Evolutionary conservation across 1,140 invertebrate genomes (phyloP), one percentile per base, ranked within the genome.

Genomic region (Choristoneura fumiferana): DNA sequence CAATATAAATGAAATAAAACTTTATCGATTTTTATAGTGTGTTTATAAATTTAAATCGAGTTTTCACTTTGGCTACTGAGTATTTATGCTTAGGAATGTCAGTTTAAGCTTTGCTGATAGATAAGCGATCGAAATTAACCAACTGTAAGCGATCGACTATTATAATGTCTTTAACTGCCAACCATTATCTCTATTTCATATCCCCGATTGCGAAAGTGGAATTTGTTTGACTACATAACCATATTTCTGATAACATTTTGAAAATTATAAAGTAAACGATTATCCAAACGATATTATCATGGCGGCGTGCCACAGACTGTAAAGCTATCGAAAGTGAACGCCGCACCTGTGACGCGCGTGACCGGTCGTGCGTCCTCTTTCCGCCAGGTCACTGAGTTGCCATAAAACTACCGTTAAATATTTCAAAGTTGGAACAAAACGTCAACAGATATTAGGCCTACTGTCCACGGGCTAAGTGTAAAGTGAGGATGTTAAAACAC

Each of bases 331-430:
- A 85, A 85, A 85, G 80, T 83, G 80, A 83, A 83, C 67, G 78
- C 67, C 73, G 76, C 82, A 85, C 82, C 80, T 85, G 82, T 76
- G 69, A 67, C 68, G 76, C 67, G 53, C 76, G 69, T 76, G 78
- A 76, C 77, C 81, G 76, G 73, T 72, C 60, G 59, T 6, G 18
- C 58, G 75, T 57, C 63, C 67, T 73, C 65, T 74, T 83, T 74
- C 76, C 67, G 69, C 61, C 78, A 60, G 80, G 76, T 82, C 79
- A 81, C 77, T 71, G 68, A 73, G 66, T 70, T 78, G 73, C 36
- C 57, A 60, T 53, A 36, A 62, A 63, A 45, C 22, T 70, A 71
- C 78, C 78, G 80, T 83, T 83, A 80, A 62, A 60, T 52, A 67
- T 78, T 74, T 76, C 65, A 69, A 78, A 71, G 57, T 65, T 62